Percentiles rank a stretch among this genome's conserved stretches.
These are phyloP conservation scores for Platyscapa corneri DNA, from an alignment of 1,140 invertebrate genomes.

Conservation along the genomic window DNA sequence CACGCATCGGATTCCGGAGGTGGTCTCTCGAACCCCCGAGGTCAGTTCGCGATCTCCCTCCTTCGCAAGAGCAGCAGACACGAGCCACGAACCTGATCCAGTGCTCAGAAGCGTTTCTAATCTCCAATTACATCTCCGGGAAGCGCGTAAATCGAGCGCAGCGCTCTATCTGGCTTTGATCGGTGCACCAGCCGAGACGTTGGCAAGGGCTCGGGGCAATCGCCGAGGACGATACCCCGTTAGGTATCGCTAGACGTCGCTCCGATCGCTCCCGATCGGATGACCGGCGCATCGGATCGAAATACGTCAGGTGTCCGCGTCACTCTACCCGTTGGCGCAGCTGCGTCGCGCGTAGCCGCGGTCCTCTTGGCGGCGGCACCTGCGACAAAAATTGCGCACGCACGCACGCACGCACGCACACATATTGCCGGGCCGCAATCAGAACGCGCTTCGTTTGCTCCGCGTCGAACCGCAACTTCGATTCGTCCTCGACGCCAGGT, in stretches of 20 bases:
- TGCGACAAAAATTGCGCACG: conserved; percentile 44
- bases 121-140: too few species aligned
- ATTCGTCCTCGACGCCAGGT: background rate
- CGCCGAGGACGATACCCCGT: background rate
- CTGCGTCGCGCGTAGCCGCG: background rate
- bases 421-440: conserved; percentile 6
- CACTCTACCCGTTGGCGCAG: background rate
- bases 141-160: too few species aligned
- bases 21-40: too few species aligned
- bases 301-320: conserved; percentile 12
- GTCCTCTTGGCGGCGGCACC: conserved; percentile 5
- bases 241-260: too few species aligned
- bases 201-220: too few species aligned
- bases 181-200: too few species aligned
- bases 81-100: background rate
- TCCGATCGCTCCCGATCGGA: background rate
- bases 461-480: too few species aligned
- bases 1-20: background rate
- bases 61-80: background rate
- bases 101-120: too few species aligned
- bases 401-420: too few species aligned
- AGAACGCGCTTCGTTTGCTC: conserved; percentile 28
- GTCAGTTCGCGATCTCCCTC: background rate
- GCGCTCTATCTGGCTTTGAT: too few species aligned
- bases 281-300: background rate